Evolutionary conservation across 1,140 invertebrate species (phyloP).

Genomic region (Campoletis sonorensis): DNA sequence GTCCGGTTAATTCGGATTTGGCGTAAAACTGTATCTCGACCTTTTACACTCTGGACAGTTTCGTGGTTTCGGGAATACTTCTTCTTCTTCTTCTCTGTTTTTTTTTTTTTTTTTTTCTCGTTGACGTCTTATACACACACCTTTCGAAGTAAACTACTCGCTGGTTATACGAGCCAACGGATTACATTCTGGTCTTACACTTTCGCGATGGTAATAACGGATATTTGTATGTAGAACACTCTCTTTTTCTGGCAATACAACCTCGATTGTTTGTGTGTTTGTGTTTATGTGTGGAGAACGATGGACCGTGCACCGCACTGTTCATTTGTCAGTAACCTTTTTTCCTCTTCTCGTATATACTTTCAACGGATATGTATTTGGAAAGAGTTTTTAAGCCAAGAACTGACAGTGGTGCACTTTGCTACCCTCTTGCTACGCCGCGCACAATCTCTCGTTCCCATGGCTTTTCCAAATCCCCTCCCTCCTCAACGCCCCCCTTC

Average conservation of each 20-base stretch:
- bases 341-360: no score
- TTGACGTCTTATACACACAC: constrained; percentile 8
- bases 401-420: background rate
- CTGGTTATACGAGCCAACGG: background rate
- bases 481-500: background rate
- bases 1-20: background rate
- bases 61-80: no score
- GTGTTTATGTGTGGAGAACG: background rate
- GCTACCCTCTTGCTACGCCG: background rate
- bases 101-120: no score
- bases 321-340: background rate
- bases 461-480: background rate
- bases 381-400: constrained; percentile 4
- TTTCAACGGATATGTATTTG: background rate
- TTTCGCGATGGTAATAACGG: background rate
- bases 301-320: background rate
- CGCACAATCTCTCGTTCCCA: background rate
- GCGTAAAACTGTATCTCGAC: background rate
- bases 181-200: constrained; percentile 7
- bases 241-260: background rate
- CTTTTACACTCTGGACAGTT: background rate
- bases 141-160: background rate
- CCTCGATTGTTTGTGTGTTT: background rate
- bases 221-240: constrained; percentile 4
- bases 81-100: no score